Base-by-base conservation (phyloP, 92 coral and sea anemone species). In the Desmophyllum pertusum region DNA sequence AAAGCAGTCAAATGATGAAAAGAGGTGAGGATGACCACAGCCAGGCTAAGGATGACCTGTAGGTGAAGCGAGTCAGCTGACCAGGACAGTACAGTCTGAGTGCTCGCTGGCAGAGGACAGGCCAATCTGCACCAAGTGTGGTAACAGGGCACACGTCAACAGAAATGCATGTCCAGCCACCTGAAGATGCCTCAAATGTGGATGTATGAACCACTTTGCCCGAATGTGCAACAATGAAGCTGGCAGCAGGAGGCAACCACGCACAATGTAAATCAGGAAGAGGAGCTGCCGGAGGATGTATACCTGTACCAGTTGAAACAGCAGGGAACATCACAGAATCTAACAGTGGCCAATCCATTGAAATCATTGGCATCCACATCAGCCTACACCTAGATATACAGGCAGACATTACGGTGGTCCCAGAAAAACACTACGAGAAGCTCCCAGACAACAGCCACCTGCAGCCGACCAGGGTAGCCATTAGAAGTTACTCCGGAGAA, bases 351-450 rank as follows among this genome's bases (percentile, higher is more conserved):
- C 43, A n/a, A n/a, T n/a, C n/a, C n/a, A 33, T 85, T 48, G 77
- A 33, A 85, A 70, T 10, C 51, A 15, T 55, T 78, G 89, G 84
- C 70, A 85, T 51, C 46, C 84, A 43, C 27, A 51, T 76, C 27
- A 76, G 70, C 35, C 59, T 81, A 66, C 87, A 87, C 81, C 46
- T 83, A 50, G 91, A 77, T 85, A 86, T 74, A 48, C 89, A 79
- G 53, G 90, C 87, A 29, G 90, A 87, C 42, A 62, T 81, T 15
- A 76, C 83, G 50, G 80, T 75, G 19, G 57, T 77, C 63, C 78
- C 84, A 17, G 72, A 81, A 37, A 75, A 61, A 21, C 76, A 83
- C 43, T 51, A 67, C 43, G 50, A 37, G 41, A 62, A 84, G 68
- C 42, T 21, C 79, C 31, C 41, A 45, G 59, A 46, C 33, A 70